A percentile compares a stretch with the other conserved stretches of the same genome.
Evolutionary conservation across 2,888 invertebrate genomes (phyloP).

Genomic region (Leptinotarsa rubiginosa): DNA sequence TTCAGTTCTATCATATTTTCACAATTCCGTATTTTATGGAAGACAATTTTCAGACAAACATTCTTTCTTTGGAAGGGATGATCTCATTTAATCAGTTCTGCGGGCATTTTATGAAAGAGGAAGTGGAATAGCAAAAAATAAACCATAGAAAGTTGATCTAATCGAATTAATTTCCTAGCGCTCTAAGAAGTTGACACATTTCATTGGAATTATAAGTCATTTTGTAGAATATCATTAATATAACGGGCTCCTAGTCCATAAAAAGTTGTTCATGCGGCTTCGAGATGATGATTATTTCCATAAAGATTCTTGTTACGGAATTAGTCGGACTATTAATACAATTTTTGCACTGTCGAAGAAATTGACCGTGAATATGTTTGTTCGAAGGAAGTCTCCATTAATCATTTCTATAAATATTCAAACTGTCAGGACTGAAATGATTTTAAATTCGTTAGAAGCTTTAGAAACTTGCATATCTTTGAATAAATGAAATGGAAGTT

Average conservation of each 20-base stretch:
- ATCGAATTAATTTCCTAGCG: neutral
- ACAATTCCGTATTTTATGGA: no score
- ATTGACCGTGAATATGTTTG: neutral
- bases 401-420: neutral
- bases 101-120: neutral
- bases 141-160: constrained; percentile 22
- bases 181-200: constrained; percentile 1
- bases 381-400: neutral
- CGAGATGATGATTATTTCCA: constrained; percentile 8
- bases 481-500: no score
- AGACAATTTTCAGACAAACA: no score
- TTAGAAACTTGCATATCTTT: no score
- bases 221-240: constrained; percentile 12
- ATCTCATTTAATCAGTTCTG: no score
- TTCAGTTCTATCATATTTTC: no score
- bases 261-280: constrained; percentile 20
- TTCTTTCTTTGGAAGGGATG: no score
- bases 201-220: constrained; percentile 10
- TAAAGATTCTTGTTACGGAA: constrained; percentile 13
- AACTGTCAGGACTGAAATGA: neutral
- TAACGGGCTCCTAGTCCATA: neutral
- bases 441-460: neutral
- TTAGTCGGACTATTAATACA: constrained; percentile 11
- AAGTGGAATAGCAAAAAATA: constrained; percentile 14
- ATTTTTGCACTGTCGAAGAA: constrained; percentile 8